Percentiles rank a stretch among this genome's conserved stretches.
Evolutionary conservation across 2,113 vertebrate species (phyloP).

Genomic region (Dunckerocampus dactyliophorus): DNA sequence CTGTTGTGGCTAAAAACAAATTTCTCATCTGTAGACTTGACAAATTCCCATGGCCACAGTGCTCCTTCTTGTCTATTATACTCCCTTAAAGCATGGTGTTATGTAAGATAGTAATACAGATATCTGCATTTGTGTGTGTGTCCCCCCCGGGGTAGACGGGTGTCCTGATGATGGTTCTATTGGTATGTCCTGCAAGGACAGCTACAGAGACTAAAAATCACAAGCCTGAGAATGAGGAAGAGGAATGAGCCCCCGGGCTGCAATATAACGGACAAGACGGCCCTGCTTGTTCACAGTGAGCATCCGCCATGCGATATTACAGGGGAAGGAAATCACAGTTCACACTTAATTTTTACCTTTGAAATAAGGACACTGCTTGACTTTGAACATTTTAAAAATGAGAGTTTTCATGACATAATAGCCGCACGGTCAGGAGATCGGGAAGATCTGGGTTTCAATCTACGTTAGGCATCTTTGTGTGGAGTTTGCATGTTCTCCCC

Average conservation of each 20-base stretch:
- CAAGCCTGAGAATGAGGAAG: background rate
- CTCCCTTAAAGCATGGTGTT: slow-evolving; percentile 10
- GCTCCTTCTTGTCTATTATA: background rate
- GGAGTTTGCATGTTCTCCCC: too few species aligned
- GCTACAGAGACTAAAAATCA: background rate
- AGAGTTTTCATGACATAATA: too few species aligned
- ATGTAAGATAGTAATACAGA: slow-evolving; percentile 22
- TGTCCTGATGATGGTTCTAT: slow-evolving; percentile 16
- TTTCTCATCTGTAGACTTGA: slow-evolving; percentile 1
- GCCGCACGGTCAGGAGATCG: too few species aligned
- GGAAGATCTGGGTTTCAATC: too few species aligned
- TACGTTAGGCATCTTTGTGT: too few species aligned
- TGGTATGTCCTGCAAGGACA: slow-evolving; percentile 14
- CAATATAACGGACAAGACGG: slow-evolving; percentile 22
- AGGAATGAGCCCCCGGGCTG: slow-evolving; percentile 17
- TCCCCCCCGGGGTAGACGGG: slow-evolving; percentile 13
- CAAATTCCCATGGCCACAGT: slow-evolving; percentile 8
- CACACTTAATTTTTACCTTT: background rate
- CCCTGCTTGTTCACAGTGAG: background rate
- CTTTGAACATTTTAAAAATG: too few species aligned
- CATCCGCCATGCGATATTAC: background rate
- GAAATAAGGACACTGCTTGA: background rate
- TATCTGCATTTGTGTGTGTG: slow-evolving; percentile 1
- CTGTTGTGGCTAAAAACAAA: slow-evolving; percentile 17
- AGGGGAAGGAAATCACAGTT: background rate